Evolutionary conservation across 2,888 invertebrate genomes (phyloP).

Genomic region (Bombyx huttoni): DNA sequence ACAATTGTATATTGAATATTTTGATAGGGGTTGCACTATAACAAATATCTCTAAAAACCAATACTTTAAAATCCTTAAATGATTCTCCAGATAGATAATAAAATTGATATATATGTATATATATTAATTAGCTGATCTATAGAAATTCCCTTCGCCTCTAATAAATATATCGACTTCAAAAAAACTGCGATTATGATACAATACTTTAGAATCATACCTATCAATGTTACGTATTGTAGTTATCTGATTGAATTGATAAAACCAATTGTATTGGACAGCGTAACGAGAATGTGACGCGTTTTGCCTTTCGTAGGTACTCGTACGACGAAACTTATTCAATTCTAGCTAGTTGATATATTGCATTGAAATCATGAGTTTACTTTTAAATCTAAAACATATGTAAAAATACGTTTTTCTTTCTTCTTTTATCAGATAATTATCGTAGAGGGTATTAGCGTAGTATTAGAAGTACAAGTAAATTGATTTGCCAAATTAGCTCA

Average conservation of each 20-base stretch:
- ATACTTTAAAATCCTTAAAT: too few species aligned
- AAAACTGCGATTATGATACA: not conserved
- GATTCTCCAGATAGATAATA: too few species aligned
- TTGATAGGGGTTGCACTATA: too few species aligned
- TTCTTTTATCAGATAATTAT: too few species aligned
- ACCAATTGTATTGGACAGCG: not conserved
- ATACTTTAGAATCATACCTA: not conserved
- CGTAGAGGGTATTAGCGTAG: too few species aligned
- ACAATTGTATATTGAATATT: too few species aligned
- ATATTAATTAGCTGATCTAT: not conserved
- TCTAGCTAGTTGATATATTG: not conserved
- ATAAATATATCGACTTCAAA: not conserved
- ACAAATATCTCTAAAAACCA: too few species aligned
- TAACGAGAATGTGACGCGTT: not conserved
- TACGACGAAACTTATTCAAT: not conserved
- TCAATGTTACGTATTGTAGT: slow-evolving; percentile 1
- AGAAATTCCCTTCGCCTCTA: not conserved
- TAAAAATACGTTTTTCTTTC: too few species aligned
- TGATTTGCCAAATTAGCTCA: too few species aligned
- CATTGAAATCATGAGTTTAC: not conserved
- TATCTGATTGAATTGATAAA: not conserved
- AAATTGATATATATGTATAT: too few species aligned
- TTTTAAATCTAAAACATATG: too few species aligned
- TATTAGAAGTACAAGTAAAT: too few species aligned
- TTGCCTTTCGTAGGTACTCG: not conserved